Base-by-base conservation (phyloP, 2,888 invertebrate genomes). In the Cryptophagus acutangulus region DNA sequence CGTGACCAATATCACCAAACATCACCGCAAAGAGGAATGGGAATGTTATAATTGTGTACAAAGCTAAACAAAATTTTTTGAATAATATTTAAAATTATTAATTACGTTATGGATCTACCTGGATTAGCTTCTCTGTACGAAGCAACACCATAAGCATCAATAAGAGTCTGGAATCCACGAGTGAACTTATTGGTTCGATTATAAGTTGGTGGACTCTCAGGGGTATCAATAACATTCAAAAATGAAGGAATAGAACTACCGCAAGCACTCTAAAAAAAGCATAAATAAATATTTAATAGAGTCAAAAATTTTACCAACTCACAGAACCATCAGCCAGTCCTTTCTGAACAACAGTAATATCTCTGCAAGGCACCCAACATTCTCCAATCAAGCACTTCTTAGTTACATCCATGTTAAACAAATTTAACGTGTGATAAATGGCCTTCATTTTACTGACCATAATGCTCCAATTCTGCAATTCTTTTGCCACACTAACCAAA, bases 1-100 rank as follows among this genome's bases (percentile, higher is more conserved):
- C 95, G 70, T 95, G 95, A 8, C 95, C 95, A 61, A 84, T 73
- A 67, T 95, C 95, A 13, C 95, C 95, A 69, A 95, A 96, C 95
- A 96, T 96, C 57, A 95, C 82, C 33, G 88, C 91, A 71, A 95
- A 95, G 28, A 95, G 71, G 74, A 95, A 95, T 5, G 95, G 95
- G 73, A 95, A 95, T 0, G 92, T 90, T 49, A 95, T 86, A 60
- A 88, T 81, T 13, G 69, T 67, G 48, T 70, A 70, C 16, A 70
- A 49, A 12, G 67, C 69, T 67, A 46, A 39, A 65, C 59, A 49
- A 40, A 40, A 50, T 16, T 34, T 20, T 20, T 9, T 6, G 6
- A 20, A 6, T 20, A 6, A 6, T 20, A 9, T 20, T 20, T 6
- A 5, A 20, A 9, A 6, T 20, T 9, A 20, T 20, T 6, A 20